These are phyloP conservation scores for Sigmodon hispidus DNA, from an alignment of 2,113 vertebrate species.

Conservation along the genomic window DNA sequence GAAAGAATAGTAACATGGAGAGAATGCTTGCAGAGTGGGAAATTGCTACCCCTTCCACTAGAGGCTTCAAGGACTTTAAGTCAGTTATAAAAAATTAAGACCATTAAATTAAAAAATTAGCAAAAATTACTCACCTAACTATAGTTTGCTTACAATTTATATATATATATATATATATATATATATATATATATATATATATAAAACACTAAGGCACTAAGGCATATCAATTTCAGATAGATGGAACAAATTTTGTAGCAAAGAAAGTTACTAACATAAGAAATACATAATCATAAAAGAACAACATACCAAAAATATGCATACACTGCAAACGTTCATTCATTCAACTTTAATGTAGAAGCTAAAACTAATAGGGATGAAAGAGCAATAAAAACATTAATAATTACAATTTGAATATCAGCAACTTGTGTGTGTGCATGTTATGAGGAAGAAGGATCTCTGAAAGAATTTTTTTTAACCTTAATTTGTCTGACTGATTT, in stretches of 20 bases:
- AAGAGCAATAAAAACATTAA: not conserved
- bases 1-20: too few relatives aligned
- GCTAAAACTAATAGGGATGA: not conserved
- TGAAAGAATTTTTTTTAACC: not conserved
- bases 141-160: not conserved
- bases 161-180: not conserved
- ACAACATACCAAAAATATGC: not conserved
- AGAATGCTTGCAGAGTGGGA: not conserved
- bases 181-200: not conserved
- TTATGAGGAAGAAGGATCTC: not conserved
- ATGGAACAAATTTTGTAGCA: not conserved
- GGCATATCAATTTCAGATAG: not conserved
- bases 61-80: too few relatives aligned
- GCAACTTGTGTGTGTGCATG: not conserved
- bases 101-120: not conserved
- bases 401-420: not conserved
- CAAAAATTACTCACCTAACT: not conserved
- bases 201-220: not conserved
- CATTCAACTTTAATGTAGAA: not conserved
- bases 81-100: not conserved
- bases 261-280: not conserved
- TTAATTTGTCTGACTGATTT: not conserved
- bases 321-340: not conserved
- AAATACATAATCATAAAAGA: not conserved
- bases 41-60: too few relatives aligned